Base-by-base conservation (phyloP, 1,140 invertebrate species). In the Neotoxoptera formosana region DNA sequence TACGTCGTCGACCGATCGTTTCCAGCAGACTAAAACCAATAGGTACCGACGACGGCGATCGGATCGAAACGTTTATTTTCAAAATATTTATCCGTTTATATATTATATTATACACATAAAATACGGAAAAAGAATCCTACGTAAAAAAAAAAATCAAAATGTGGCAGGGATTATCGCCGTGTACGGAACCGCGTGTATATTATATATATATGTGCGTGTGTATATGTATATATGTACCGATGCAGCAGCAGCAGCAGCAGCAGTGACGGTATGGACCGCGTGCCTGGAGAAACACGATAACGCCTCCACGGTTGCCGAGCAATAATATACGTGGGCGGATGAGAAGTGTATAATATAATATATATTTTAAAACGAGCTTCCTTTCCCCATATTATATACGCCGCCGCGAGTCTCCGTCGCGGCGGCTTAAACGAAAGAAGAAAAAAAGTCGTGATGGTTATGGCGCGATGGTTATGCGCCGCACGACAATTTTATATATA, bases 261-360 rank as follows among this genome's bases (percentile, higher is more conserved):
- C 30, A 47, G 45, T 47, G 87, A 90, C 36, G 51, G 30, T 90
- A 90, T 90, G 56, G 88, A 56, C 88, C 36, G 36, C 53, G 88
- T 60, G 88, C 88, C 88, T 90, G 88, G 56, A 45, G 88, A 90
- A 90, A 90, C 53, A 90, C 88, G 88, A 90, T 90, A 90, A 90
- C 88, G 88, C 53, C 45, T 56, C 53, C 53, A n/a, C 30, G 36
- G 25, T 47, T 86, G 36, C 84, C 84, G 53, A 90, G 88, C 51
- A 60, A 90, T 90, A 90, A 90, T 45, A 90, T 60, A 90, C 51
- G 36, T 90, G 88, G 87, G 48, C 30, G 53, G 34, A 90, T 41
- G 36, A 90, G 53, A 60, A 89, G 34, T 60, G 36, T n/a, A n/a
- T n/a, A n/a, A n/a, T n/a, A 90, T 90, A 60, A 88, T 88, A 60